These are phyloP conservation scores for Chlorospingus flavigularis DNA, from an alignment of 2,797 vertebrate species.

Conservation along the genomic window DNA sequence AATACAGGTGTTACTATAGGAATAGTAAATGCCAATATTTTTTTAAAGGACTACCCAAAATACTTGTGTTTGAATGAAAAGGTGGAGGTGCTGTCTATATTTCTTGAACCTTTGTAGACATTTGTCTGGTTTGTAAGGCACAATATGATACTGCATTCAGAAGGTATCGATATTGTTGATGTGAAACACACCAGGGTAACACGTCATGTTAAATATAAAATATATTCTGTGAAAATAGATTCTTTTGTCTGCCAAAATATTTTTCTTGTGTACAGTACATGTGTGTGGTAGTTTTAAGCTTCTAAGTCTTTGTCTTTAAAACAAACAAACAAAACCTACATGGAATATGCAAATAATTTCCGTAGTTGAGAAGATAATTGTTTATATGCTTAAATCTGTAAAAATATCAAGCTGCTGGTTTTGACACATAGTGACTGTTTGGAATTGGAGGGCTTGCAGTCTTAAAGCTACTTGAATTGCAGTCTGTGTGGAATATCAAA, in stretches of 20 bases:
- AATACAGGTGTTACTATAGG: neutral
- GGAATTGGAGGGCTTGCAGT: neutral
- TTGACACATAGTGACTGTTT: neutral
- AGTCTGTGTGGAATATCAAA: neutral
- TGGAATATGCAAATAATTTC: neutral
- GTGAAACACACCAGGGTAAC: neutral
- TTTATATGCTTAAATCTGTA: neutral
- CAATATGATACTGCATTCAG: neutral
- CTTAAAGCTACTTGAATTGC: neutral
- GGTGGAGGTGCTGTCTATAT: neutral
- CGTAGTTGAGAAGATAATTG: neutral
- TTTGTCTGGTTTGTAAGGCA: neutral
- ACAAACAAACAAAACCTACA: neutral
- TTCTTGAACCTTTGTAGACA: neutral
- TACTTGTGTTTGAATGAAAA: neutral
- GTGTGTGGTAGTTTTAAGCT: neutral
- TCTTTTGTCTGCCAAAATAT: neutral
- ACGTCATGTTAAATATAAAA: neutral
- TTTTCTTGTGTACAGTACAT: neutral
- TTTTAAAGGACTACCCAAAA: neutral
- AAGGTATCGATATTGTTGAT: neutral
- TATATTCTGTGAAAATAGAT: neutral
- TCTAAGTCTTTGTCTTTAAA: neutral
- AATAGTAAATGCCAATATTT: neutral
- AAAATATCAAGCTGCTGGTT: neutral